A percentile compares a stretch with the other conserved stretches of the same genome.
Conservation (phyloP, 1,140 invertebrate species). For the Diorhabda elongata region DNA sequence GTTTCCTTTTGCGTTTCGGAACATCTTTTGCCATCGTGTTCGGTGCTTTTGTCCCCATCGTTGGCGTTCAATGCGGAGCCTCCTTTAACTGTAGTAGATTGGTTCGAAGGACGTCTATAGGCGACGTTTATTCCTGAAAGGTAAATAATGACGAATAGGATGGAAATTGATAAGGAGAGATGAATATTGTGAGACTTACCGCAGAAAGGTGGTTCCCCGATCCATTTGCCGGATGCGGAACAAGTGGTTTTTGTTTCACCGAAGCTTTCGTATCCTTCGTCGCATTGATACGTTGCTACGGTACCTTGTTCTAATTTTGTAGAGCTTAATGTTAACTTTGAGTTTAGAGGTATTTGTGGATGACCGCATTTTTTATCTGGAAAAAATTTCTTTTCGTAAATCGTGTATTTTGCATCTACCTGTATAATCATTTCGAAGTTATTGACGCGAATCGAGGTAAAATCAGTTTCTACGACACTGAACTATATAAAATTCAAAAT, state of each 20-base stretch:
- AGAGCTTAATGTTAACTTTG: slow-evolving; percentile 58
- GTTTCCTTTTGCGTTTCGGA: slow-evolving; percentile 84
- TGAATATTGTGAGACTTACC: slow-evolving; percentile 50
- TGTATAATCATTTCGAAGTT: too few species aligned
- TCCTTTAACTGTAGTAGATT: slow-evolving; percentile 80
- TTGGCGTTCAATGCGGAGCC: slow-evolving; percentile 79
- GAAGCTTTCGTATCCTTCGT: slow-evolving; percentile 74
- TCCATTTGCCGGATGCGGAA: slow-evolving; percentile 67
- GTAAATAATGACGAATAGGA: not conserved
- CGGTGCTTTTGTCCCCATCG: slow-evolving; percentile 75
- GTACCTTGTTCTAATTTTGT: slow-evolving; percentile 55
- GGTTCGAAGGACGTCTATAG: slow-evolving; percentile 80
- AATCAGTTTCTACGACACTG: too few species aligned
- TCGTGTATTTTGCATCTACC: too few species aligned
- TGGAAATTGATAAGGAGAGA: not conserved
- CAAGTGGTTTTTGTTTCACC: slow-evolving; percentile 62
- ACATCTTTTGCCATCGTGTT: slow-evolving; percentile 81
- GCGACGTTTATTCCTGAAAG: slow-evolving; percentile 78
- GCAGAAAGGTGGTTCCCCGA: slow-evolving; percentile 76
- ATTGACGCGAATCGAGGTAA: too few species aligned
- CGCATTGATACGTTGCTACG: slow-evolving; percentile 73
- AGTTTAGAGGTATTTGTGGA: slow-evolving; percentile 78
- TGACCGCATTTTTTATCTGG: slow-evolving; percentile 64
- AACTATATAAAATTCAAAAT: too few species aligned
- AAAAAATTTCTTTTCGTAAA: slow-evolving; percentile 28